Evolutionary conservation across 23 tunicate genomes (phyloP).

Genomic region (Trididemnum nubilum): DNA sequence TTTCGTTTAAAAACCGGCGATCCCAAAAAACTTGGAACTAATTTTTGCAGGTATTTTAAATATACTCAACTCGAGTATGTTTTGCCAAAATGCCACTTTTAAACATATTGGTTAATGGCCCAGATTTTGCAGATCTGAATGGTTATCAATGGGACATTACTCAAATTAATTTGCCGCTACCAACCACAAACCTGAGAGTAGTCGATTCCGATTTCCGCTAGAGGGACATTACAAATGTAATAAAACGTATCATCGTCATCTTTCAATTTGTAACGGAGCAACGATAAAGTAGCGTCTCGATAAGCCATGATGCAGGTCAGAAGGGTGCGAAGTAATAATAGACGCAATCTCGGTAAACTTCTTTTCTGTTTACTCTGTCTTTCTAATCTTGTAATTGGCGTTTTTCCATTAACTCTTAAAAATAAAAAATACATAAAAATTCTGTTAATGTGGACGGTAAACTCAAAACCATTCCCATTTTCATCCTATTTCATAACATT

Average conservation of each 20-base stretch:
- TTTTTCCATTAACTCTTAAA: conserved; percentile 48
- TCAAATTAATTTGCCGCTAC: neutral
- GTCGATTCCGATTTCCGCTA: conserved; percentile 31
- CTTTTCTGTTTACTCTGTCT: neutral
- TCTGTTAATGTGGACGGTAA: too few species aligned
- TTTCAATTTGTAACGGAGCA: conserved; percentile 9
- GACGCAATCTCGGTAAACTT: conserved; percentile 27
- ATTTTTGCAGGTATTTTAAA: too few species aligned
- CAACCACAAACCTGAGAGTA: conserved; percentile 5
- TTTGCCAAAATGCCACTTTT: too few species aligned
- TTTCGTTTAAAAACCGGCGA: neutral
- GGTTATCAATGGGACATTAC: too few species aligned
- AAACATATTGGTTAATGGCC: too few species aligned
- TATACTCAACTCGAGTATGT: too few species aligned
- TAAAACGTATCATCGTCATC: neutral
- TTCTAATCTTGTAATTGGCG: conserved; percentile 51
- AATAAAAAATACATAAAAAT: too few species aligned
- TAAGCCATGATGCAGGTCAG: conserved; percentile 26
- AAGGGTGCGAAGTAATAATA: neutral
- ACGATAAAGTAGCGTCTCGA: conserved; percentile 26
- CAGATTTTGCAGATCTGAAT: too few species aligned
- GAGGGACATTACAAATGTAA: conserved; percentile 42
- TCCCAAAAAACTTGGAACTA: too few species aligned
- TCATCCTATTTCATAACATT: too few species aligned
- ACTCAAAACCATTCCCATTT: too few species aligned